Evolutionary conservation across 92 coral and sea anemone species (phyloP), one percentile per base, ranked within the genome.

Genomic region (Pocillopora meandrina): DNA sequence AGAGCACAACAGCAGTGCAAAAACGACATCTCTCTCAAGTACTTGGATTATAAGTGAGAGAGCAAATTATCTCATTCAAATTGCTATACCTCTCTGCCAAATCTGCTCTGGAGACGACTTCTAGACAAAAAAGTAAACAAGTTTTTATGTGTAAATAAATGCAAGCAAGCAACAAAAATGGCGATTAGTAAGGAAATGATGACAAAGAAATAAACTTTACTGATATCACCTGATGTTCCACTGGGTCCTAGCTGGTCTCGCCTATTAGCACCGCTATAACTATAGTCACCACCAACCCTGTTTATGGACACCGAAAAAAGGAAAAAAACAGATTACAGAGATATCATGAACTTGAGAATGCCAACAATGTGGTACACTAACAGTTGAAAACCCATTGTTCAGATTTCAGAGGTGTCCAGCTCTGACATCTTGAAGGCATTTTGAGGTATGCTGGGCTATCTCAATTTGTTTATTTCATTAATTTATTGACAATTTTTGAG

Each of bases 81-180:
- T 61, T 61, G 12, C 9, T 20, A 14, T 83, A 74, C 86, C 86
- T 83, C 62, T 83, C 86, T 65, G 76, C 80, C 34, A 83, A 64
- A 21, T 74, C 86, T 62, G 64, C 80, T 49, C 79, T 61, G 56
- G 79, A 76, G 65, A 20, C 21, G 11, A 74, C 72, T 11, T 66
- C 86, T 83, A 61, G 12, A 23, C 52, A 74, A 33, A 62, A 83
- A n/a, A 23, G 12, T 13, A 26, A 11, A 9, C 34, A 21, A 76
- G 16, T 1, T 21, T 34, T 19, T 2, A 60, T 2, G 26, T 17
- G 34, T 18, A 56, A 52, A 76, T 26, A 60, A 76, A 34, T 16
- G 3, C 17, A 3, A n/a, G 1, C 42, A 55, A n/a, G 78, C 20
- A 12, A 67, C 42, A 10, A 67, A 12, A 31, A 12, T 16, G 23